Conservation (phyloP, 2,888 invertebrate genomes). For the Chorisops tibialis region DNA sequence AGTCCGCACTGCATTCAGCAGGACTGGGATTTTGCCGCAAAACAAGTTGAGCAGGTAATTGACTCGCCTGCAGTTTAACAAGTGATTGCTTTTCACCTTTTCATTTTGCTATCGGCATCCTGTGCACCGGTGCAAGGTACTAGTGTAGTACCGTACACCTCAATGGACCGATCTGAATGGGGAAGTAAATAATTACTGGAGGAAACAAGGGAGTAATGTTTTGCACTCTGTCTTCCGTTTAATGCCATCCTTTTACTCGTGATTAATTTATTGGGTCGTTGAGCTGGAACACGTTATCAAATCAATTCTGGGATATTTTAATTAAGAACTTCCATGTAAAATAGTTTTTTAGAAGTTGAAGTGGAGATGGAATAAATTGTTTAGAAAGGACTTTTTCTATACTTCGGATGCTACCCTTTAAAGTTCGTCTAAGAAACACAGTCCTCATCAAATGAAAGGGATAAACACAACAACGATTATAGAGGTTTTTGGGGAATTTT, state of each 20-base stretch:
- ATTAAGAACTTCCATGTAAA: too few relatives aligned
- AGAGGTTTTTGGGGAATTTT: too few relatives aligned
- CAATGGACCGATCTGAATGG: background rate
- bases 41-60: slow-evolving; percentile 23
- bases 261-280: slow-evolving; percentile 23
- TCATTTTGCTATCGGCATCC: background rate
- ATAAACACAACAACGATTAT: too few relatives aligned
- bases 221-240: slow-evolving; percentile 15
- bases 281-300: slow-evolving; percentile 17
- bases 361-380: too few relatives aligned
- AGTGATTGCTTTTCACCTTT: slow-evolving; percentile 6
- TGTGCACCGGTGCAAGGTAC: too few relatives aligned
- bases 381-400: too few relatives aligned
- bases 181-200: background rate
- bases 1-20: background rate
- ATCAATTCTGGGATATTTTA: background rate
- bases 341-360: too few relatives aligned
- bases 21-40: background rate
- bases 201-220: slow-evolving; percentile 5
- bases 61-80: slow-evolving; percentile 18
- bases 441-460: too few relatives aligned
- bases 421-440: too few relatives aligned
- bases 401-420: too few relatives aligned
- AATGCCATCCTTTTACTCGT: slow-evolving; percentile 10
- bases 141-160: background rate